A percentile compares a stretch with the other conserved stretches of the same genome.
These are phyloP conservation scores for Petrocephalus schoutedeni DNA, from an alignment of 2,797 vertebrate genomes.

Conservation along the genomic window DNA sequence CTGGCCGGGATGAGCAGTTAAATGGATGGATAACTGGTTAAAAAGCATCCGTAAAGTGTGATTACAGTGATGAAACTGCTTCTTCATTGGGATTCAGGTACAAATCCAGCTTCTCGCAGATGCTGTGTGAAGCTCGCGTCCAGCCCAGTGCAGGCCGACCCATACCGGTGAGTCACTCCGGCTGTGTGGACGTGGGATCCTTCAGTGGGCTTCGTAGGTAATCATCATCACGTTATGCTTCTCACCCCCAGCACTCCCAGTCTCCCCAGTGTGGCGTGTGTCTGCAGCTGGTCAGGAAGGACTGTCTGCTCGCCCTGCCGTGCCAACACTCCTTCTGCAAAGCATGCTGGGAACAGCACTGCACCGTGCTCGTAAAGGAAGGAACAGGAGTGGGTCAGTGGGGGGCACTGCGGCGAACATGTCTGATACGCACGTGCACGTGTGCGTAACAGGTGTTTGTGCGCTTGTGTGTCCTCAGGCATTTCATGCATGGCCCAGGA, in stretches of 20 bases:
- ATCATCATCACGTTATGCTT: slow-evolving; percentile 2
- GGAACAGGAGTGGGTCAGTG: slow-evolving; percentile 91
- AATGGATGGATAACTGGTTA: background rate
- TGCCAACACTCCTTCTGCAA: slow-evolving; percentile 98
- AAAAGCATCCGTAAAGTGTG: background rate
- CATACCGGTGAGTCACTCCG: slow-evolving; percentile 78
- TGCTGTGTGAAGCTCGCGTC: slow-evolving; percentile 87
- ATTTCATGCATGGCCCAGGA: slow-evolving; percentile 99
- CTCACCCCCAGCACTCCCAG: slow-evolving; percentile 65
- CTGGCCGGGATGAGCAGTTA: background rate
- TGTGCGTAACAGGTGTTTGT: background rate
- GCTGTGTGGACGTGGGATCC: background rate
- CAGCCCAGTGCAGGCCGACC: slow-evolving; percentile 84
- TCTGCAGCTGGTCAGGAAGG: slow-evolving; percentile 93
- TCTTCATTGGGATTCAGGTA: slow-evolving; percentile 59
- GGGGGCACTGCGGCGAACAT: background rate
- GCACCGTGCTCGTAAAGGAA: slow-evolving; percentile 93
- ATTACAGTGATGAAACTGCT: background rate
- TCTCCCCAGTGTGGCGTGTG: slow-evolving; percentile 95
- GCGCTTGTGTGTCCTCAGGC: slow-evolving; percentile 56
- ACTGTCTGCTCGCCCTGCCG: slow-evolving; percentile 83
- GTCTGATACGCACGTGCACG: background rate
- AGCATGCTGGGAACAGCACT: slow-evolving; percentile 98
- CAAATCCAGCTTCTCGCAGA: slow-evolving; percentile 86
- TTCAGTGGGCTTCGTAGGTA: background rate